Percentiles rank a stretch among this genome's conserved stretches.
phyloP scores from a whole-genome alignment of 2,113 vertebrate species.

The Lycocorax pyrrhopterus region DNA sequence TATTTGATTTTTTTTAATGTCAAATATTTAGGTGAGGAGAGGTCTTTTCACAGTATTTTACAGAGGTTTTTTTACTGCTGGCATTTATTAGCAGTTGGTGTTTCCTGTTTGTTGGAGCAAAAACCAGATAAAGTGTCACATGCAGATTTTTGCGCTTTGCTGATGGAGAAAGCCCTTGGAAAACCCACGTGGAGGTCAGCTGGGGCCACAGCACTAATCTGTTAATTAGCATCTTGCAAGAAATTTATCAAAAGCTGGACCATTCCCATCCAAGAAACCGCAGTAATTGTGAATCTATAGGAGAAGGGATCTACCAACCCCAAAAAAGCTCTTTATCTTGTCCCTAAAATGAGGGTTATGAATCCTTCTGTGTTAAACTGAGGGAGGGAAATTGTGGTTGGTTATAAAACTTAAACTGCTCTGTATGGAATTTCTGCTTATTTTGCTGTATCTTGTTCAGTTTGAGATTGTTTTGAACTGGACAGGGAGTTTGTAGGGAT shows the following conservation, averaged over 20 bases:
- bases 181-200: neutral
- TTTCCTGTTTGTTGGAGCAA: neutral
- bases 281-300: neutral
- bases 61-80: neutral
- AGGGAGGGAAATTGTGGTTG: accelerated
- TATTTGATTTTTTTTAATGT: neutral
- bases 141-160: neutral
- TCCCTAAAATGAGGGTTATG: neutral
- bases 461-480: neutral
- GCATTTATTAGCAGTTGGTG: neutral
- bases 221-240: neutral
- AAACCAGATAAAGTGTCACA: accelerated
- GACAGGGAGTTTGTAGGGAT: neutral
- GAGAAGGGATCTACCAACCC: neutral
- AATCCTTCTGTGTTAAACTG: neutral
- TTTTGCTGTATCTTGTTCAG: neutral
- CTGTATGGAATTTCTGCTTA: neutral
- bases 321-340: neutral
- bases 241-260: neutral
- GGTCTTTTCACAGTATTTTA: neutral
- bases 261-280: neutral
- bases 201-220: neutral
- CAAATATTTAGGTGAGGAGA: neutral
- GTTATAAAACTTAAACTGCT: neutral
- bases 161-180: neutral